These are phyloP conservation scores for Schizothorax lantsangensis DNA, from an alignment of 2,797 vertebrate genomes.

Conservation along the genomic window DNA sequence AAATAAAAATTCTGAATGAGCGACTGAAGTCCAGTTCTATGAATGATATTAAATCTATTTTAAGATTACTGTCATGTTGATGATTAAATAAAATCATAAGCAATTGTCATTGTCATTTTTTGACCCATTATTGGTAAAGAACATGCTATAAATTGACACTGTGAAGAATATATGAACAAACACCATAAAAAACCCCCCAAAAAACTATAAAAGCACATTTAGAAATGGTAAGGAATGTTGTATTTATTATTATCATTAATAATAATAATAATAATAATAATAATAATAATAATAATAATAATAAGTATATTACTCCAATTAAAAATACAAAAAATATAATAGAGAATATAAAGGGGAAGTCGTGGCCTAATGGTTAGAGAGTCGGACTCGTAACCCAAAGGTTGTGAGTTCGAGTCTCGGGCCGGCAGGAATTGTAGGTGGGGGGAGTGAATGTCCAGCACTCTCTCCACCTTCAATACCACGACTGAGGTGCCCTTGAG, in stretches of 20 bases:
- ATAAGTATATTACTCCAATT: background rate
- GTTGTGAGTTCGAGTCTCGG: no score
- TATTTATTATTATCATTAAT: no score
- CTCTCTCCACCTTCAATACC: no score
- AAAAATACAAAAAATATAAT: background rate
- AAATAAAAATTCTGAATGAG: background rate
- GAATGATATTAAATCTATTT: background rate
- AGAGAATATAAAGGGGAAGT: background rate
- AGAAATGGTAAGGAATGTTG: background rate
- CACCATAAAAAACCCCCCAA: background rate
- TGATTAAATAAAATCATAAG: background rate
- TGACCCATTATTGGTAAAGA: background rate
- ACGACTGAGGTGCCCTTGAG: no score
- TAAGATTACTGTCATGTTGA: background rate
- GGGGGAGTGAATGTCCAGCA: no score
- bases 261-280: background rate
- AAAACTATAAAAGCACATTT: background rate
- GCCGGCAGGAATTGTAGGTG: no score
- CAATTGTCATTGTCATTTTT: background rate
- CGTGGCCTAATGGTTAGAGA: no score
- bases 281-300: background rate
- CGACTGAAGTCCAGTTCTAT: background rate
- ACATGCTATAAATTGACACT: background rate
- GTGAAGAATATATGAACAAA: background rate
- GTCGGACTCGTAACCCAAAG: no score